These are phyloP conservation scores for Halesus radiatus DNA, from an alignment of 1,140 invertebrate species.

Conservation along the genomic window DNA sequence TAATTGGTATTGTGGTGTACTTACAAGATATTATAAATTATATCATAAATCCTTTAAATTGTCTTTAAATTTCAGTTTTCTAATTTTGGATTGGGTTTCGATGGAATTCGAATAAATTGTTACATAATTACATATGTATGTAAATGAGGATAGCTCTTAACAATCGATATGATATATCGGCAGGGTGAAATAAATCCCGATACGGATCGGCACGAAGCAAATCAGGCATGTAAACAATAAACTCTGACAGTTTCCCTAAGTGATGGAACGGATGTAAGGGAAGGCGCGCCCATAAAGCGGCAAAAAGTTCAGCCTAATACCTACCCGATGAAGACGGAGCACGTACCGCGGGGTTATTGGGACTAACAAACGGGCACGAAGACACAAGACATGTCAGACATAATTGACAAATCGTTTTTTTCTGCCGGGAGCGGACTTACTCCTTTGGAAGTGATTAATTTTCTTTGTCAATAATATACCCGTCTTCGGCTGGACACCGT, in stretches of 20 bases:
- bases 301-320: slow-evolving; percentile 26
- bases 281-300: not conserved
- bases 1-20: too few relatives aligned
- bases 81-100: too few relatives aligned
- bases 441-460: slow-evolving; percentile 30
- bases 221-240: slow-evolving; percentile 27
- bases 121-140: too few relatives aligned
- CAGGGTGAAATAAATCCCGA: too few relatives aligned
- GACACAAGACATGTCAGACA: slow-evolving; percentile 34
- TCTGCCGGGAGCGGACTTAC: not conserved
- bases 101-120: too few relatives aligned
- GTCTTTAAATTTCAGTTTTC: too few relatives aligned
- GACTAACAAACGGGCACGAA: slow-evolving; percentile 25
- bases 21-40: too few relatives aligned
- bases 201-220: not conserved
- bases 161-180: too few relatives aligned
- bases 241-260: slow-evolving; percentile 23
- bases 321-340: slow-evolving; percentile 50
- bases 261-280: slow-evolving; percentile 25
- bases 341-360: slow-evolving; percentile 39
- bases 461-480: too few relatives aligned
- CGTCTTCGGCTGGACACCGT: too few relatives aligned
- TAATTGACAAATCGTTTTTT: slow-evolving; percentile 44
- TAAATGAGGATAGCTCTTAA: too few relatives aligned
- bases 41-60: too few relatives aligned